Evolutionary conservation across 2,888 invertebrate genomes (phyloP).

Genomic region (Piscicola geometra): DNA sequence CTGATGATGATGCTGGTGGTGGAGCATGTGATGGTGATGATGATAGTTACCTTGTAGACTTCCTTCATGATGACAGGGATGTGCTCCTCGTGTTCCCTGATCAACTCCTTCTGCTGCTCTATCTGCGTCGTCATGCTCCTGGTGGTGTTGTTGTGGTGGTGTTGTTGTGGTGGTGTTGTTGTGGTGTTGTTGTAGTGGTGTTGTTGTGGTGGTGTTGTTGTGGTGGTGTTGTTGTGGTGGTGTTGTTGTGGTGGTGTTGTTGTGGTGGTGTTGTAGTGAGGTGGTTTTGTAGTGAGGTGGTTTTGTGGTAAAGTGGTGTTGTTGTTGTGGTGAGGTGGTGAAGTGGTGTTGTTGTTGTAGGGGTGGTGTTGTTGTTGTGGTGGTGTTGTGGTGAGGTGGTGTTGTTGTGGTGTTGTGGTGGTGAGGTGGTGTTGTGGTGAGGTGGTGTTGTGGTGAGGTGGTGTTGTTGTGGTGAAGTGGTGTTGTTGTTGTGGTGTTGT

Average conservation of each 20-base stretch:
- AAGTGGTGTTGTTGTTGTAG: too few species aligned
- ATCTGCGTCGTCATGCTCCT: constrained; percentile 52
- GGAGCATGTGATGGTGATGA: constrained; percentile 44
- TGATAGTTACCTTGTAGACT: constrained; percentile 60
- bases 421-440: too few species aligned
- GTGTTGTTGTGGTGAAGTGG: too few species aligned
- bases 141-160: neutral
- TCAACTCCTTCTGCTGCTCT: constrained; percentile 48
- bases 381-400: too few species aligned
- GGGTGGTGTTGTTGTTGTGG: too few species aligned
- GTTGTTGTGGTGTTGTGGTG: too few species aligned
- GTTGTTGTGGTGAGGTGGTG: neutral
- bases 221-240: neutral
- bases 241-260: neutral
- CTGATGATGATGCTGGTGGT: too few species aligned
- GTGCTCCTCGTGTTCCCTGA: constrained; percentile 49
- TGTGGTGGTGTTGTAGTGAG: neutral
- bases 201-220: neutral
- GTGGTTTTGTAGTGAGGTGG: neutral
- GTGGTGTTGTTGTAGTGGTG: neutral
- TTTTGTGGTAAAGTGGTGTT: neutral
- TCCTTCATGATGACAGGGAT: constrained; percentile 69
- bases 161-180: neutral
- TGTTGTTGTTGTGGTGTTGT: too few species aligned
- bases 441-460: too few species aligned